A percentile compares a stretch with the other conserved stretches of the same genome.
phyloP scores from a whole-genome alignment of 2,113 vertebrate species.

The Oryzias curvinotus region DNA sequence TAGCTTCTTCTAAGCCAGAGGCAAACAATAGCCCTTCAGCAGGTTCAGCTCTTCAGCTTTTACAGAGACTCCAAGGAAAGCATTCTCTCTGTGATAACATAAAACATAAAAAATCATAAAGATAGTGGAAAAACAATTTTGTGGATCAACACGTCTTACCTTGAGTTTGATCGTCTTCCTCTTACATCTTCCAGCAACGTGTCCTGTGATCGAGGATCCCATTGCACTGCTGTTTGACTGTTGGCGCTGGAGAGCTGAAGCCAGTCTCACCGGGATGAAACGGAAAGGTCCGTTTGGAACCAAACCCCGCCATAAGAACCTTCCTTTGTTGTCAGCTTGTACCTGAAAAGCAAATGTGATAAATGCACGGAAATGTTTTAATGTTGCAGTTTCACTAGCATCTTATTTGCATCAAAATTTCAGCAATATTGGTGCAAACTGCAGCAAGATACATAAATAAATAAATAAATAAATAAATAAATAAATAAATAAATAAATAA shows the following conservation, averaged over 20 bases:
- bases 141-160: conserved; percentile 61
- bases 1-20: neutral
- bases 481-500: no score
- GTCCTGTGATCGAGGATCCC: conserved; percentile 49
- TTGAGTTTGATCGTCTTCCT: conserved; percentile 50
- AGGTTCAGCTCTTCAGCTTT: neutral
- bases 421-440: no score
- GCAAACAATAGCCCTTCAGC: neutral
- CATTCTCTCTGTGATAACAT: no score
- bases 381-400: neutral
- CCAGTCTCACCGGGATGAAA: conserved; percentile 29
- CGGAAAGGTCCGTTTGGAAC: conserved; percentile 23
- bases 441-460: no score
- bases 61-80: no score
- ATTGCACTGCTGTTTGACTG: conserved; percentile 45
- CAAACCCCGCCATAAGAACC: conserved; percentile 30
- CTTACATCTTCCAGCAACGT: conserved; percentile 46
- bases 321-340: conserved; percentile 63
- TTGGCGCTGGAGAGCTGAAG: conserved; percentile 31
- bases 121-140: neutral
- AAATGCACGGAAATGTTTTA: neutral
- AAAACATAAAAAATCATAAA: neutral
- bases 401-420: no score
- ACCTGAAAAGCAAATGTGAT: conserved; percentile 54
- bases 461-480: no score